Evolutionary conservation across 2,888 invertebrate genomes (phyloP).

Genomic region (Sinhomidia bicolor): DNA sequence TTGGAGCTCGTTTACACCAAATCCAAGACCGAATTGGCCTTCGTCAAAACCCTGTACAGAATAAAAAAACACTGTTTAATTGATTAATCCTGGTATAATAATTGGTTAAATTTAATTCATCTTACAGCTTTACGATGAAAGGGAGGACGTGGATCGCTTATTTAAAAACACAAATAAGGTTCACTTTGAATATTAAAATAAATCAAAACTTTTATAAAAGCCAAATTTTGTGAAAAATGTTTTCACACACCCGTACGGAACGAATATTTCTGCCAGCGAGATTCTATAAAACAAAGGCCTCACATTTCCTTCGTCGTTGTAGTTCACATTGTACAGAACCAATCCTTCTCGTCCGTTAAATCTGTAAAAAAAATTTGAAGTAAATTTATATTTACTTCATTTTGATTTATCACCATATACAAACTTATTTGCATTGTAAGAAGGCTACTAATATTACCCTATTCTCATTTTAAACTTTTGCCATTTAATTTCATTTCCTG

Average conservation of each 20-base stretch:
- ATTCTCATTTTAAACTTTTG: conserved; percentile 73
- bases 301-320: conserved; percentile 60
- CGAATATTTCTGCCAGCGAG: conserved; percentile 66
- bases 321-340: conserved; percentile 59
- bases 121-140: conserved; percentile 64
- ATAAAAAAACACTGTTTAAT: background rate
- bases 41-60: conserved; percentile 66
- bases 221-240: background rate
- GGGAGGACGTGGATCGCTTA: conserved; percentile 66
- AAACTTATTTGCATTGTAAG: background rate
- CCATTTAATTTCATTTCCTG: conserved; percentile 63
- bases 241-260: conserved; percentile 54
- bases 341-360: conserved; percentile 70
- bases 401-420: background rate
- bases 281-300: conserved; percentile 67
- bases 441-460: conserved; percentile 37
- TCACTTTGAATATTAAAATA: background rate
- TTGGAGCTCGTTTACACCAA: background rate
- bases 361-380: conserved; percentile 21
- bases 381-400: background rate
- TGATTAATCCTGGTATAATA: background rate
- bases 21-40: conserved; percentile 73
- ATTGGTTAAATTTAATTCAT: background rate
- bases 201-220: background rate
- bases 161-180: too few relatives aligned